Conservation (phyloP, 2,888 invertebrate genomes). For the Mythimna loreyi region DNA sequence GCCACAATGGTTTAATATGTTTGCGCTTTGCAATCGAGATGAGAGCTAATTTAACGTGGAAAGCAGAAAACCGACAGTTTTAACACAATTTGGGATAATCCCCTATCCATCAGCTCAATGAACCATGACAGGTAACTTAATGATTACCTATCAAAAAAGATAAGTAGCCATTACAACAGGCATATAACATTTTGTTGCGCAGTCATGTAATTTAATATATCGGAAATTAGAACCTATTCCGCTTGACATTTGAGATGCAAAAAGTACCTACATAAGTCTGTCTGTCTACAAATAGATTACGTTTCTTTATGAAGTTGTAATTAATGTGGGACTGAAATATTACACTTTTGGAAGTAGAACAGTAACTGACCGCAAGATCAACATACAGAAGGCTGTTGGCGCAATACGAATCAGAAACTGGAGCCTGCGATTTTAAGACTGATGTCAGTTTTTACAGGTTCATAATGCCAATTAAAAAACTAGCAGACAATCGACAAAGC, state of each 20-base stretch:
- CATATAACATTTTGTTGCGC: constrained; percentile 27
- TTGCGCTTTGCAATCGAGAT: not conserved
- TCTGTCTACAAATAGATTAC: not conserved
- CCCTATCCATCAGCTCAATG: not conserved
- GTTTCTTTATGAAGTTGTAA: constrained; percentile 13
- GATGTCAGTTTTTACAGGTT: not conserved
- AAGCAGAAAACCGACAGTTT: not conserved
- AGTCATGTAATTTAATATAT: constrained; percentile 48
- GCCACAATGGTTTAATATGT: not conserved
- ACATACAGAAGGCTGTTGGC: not conserved
- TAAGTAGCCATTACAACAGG: constrained; percentile 13
- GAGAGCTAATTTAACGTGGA: constrained; percentile 4
- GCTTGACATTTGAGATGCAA: constrained; percentile 43
- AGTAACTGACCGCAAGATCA: constrained; percentile 41
- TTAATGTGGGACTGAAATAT: constrained; percentile 29
- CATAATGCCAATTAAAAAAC: constrained; percentile 30
- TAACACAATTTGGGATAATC: not conserved
- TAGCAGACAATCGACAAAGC: constrained; percentile 37
- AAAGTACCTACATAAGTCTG: constrained; percentile 14
- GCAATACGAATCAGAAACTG: constrained; percentile 8
- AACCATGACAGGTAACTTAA: constrained; percentile 2
- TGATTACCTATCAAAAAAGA: constrained; percentile 1
- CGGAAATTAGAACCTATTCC: constrained; percentile 43
- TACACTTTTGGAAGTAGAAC: constrained; percentile 43
- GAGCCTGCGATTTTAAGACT: not conserved